Percentiles rank a stretch among this genome's conserved stretches.
Conservation (phyloP, 2,797 vertebrate species). For the Cyprinella venusta region DNA sequence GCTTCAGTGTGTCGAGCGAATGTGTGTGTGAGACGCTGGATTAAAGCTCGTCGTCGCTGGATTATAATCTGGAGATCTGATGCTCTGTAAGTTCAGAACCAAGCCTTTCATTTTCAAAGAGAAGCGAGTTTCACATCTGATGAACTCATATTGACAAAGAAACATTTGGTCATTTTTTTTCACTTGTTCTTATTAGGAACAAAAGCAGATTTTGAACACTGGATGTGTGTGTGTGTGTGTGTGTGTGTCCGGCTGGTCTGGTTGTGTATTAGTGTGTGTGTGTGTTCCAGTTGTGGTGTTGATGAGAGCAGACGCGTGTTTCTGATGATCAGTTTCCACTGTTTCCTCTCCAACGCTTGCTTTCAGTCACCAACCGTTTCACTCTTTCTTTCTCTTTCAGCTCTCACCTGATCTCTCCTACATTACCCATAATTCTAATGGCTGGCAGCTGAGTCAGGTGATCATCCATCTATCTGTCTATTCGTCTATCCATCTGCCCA, state of each 20-base stretch:
- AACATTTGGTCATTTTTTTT: not conserved
- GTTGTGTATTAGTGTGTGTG: not conserved
- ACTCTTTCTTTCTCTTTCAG: constrained; percentile 58
- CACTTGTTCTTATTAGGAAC: not conserved
- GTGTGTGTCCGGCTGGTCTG: not conserved
- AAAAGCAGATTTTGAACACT: not conserved
- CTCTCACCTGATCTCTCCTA: constrained; percentile 70
- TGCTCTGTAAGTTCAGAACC: constrained; percentile 42
- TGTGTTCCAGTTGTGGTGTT: not conserved
- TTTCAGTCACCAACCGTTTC: constrained; percentile 36
- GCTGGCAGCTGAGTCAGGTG: constrained; percentile 76
- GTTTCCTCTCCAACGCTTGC: not conserved
- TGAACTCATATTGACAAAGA: not conserved
- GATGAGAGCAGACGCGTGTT: too few species aligned
- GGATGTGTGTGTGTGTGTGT: not conserved
- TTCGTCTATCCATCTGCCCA: not conserved
- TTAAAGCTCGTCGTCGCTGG: not conserved
- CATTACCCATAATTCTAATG: constrained; percentile 64
- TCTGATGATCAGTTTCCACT: not conserved
- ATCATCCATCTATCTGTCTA: not conserved
- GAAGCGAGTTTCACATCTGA: not conserved
- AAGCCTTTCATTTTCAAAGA: constrained; percentile 32
- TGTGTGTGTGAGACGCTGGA: not conserved
- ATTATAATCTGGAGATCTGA: not conserved
- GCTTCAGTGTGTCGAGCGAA: not conserved